Evolutionary conservation across 2,888 invertebrate species (phyloP), one percentile per base, ranked within the genome.

Genomic region (Cyaniris semiargus): DNA sequence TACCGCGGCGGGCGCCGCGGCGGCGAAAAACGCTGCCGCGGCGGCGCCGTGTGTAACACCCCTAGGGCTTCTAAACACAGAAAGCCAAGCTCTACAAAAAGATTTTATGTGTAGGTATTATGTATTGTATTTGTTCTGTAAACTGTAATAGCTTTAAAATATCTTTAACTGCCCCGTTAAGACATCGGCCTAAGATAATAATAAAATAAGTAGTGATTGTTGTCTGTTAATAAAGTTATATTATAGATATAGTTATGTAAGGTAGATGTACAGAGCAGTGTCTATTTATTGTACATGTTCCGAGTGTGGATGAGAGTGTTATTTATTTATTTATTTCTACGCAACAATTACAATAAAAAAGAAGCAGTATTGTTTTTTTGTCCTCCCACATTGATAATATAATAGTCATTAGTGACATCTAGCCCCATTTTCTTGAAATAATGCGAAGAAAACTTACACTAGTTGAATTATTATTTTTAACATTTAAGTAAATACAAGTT

Each of bases 261-360:
- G 79, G 76, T 78, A 80, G 76, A 78, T 81, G 82, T 79, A 78
- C 72, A 70, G 76, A 78, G 76, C 31, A 78, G 80, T 84, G 83
- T 84, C 84, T 88, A 86, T 87, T 86, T 88, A 86, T 86, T 84
- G 83, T 84, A 78, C 79, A 76, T 80, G 84, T 83, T 82, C 79
- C 84, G 81, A 60, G 80, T 75, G 85, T 83, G 87, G 77, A 82
- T 84, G 86, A 86, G 83, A 86, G 84, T 86, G 86, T 83, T 87
- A 88, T 88, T 87, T 89, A 88, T 88, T 88, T 87, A 87, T 88
- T 84, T 85, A 79, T 79, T 80, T 77, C 76, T 79, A 78, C 72
- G 78, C 76, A 78, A 80, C 76, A 78, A 79, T 78, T 78, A 80
- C 84, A 87, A 81, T 84, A 84, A 83, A 81, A 79, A 81, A 81